Evolutionary conservation across 1,140 invertebrate genomes (phyloP), one percentile per base, ranked within the genome.

Genomic region (Thaumetopoea pityocampa): DNA sequence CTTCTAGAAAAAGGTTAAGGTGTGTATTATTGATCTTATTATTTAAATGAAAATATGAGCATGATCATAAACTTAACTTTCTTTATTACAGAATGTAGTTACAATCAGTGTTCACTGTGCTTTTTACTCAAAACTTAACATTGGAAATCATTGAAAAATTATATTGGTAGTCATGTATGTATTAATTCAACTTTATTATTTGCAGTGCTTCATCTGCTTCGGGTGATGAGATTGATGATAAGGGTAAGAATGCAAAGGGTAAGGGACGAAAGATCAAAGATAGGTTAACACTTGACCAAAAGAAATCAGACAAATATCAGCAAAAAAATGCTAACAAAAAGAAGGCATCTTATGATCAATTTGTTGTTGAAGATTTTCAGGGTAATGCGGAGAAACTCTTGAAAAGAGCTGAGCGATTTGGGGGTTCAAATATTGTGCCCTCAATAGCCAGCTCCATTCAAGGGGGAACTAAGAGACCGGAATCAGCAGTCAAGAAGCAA

Each of bases 361-460:
- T 90, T 81, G 86, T 87, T 63, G 82, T 89, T 61, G 87, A 89
- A 23, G 87, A 89, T 40, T 86, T 90, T 51, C 88, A 91, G 62
- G 91, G 89, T 61, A 89, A 91, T 80, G 89, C 89, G 67, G 91
- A 93, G 69, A 88, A 92, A 66, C 85, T 95, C 43, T 91, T 93
- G 60, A 92, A 94, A 68, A 88, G 97, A 60, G 96, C 96, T 34
- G 95, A 94, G 43, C 87, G 96, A 62, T 98, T 98, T 71, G 82
- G 68, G 41, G 74, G 63, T 50, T n/a, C 34, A 43, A 46, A 27
- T 54, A 40, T 44, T 59, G 54, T 83, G 28, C 70, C 79, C 41
- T 58, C 65, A 49, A 72, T 86, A 59, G 76, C 80, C 20, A 83
- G 77, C 51, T 77, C 80, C 27, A 40, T 79, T 29, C 69, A 82